Conservation (phyloP, 35 echinoderm and acorn worm species). For the Diadema setosum region DNA sequence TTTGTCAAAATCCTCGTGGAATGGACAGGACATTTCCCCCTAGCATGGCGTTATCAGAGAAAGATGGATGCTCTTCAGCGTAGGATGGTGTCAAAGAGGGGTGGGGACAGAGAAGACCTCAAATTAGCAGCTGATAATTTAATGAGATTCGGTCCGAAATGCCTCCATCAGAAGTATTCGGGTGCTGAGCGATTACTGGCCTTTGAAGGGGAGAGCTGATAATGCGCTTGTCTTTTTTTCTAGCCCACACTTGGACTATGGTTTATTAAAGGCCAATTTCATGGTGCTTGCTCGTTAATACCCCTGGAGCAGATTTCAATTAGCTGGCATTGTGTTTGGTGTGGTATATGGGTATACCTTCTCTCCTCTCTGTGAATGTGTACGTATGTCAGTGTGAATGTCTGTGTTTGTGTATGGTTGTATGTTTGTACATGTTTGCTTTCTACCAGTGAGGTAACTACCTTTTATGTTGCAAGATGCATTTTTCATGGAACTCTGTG, state of each 20-base stretch:
- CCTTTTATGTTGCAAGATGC: too few relatives aligned
- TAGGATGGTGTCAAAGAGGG: background rate
- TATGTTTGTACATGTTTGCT: too few relatives aligned
- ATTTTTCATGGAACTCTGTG: too few relatives aligned
- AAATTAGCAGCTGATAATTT: constrained; percentile 2
- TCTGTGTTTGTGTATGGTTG: too few relatives aligned
- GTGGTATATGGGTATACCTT: too few relatives aligned
- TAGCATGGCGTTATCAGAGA: background rate
- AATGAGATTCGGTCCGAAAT: background rate
- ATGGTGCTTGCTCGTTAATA: background rate
- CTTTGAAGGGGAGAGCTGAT: background rate
- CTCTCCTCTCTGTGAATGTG: too few relatives aligned
- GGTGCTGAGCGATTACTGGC: too few relatives aligned
- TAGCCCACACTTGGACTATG: background rate
- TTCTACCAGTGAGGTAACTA: too few relatives aligned
- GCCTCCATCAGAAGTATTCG: background rate
- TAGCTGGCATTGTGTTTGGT: too few relatives aligned
- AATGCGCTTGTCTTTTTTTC: background rate
- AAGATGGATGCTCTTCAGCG: background rate
- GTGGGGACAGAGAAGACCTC: background rate
- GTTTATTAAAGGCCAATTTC: constrained; percentile 6
- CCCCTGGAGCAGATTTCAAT: background rate
- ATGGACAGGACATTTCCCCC: background rate
- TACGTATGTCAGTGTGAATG: too few relatives aligned
- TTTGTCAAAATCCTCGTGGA: background rate